These are phyloP conservation scores for Teinopalpus imperialis DNA, from an alignment of 2,888 invertebrate genomes.

Conservation along the genomic window DNA sequence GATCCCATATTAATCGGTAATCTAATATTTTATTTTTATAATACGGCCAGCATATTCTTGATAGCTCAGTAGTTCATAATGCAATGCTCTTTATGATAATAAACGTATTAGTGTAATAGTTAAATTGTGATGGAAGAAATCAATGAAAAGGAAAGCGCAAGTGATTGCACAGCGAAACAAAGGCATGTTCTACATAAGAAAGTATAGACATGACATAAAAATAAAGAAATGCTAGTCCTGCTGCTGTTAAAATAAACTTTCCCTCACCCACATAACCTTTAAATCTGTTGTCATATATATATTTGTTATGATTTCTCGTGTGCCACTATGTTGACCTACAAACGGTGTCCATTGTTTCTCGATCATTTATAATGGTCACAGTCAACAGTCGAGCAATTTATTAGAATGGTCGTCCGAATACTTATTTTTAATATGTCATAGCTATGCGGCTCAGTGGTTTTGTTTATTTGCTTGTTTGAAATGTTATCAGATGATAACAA, in stretches of 20 bases:
- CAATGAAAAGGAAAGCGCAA: slow-evolving; percentile 12
- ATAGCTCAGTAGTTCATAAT: background rate
- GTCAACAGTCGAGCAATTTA: slow-evolving; percentile 20
- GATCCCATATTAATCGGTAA: slow-evolving; percentile 50
- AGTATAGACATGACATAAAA: slow-evolving; percentile 34
- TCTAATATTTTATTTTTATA: background rate
- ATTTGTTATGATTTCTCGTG: slow-evolving; percentile 42
- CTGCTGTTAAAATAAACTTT: slow-evolving; percentile 49
- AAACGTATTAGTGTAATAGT: background rate
- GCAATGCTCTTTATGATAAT: background rate
- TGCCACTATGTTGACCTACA: slow-evolving; percentile 41
- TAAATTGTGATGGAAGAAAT: slow-evolving; percentile 5
- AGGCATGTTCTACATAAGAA: slow-evolving; percentile 34
- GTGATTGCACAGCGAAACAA: background rate
- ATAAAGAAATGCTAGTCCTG: slow-evolving; percentile 47
- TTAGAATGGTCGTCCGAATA: background rate
- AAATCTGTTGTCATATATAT: slow-evolving; percentile 38
- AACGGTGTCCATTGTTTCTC: slow-evolving; percentile 35
- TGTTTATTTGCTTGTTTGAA: no score
- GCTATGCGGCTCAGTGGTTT: no score
- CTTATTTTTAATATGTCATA: no score
- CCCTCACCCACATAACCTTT: slow-evolving; percentile 59
- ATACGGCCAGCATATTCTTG: no score
- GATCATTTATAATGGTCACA: slow-evolving; percentile 5
- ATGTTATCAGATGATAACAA: no score